Percentiles rank a stretch among this genome's conserved stretches.
Conservation (phyloP, 2,797 vertebrate species). For the Tragelaphus eurycerus region DNA sequence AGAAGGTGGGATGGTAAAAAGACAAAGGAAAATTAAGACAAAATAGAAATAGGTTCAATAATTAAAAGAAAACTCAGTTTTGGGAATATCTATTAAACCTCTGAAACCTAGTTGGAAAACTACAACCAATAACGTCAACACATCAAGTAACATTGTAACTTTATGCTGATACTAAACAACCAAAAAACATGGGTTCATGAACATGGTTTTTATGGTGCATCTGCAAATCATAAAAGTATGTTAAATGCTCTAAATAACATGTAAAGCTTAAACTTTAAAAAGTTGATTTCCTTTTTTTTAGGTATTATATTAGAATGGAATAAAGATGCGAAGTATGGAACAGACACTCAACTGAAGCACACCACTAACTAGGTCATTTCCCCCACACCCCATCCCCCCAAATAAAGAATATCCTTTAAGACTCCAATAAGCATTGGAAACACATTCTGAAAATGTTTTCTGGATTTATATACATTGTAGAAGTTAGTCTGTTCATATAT, state of each 20-base stretch:
- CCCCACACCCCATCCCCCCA: rapidly evolving
- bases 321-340: background rate
- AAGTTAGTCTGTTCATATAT: background rate
- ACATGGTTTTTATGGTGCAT: background rate
- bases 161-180: background rate
- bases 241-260: background rate
- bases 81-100: background rate
- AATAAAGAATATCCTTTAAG: background rate
- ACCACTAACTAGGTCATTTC: background rate
- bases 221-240: background rate
- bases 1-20: background rate
- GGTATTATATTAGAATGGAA: background rate
- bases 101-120: background rate
- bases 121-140: background rate
- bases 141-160: background rate
- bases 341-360: background rate
- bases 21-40: background rate
- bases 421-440: background rate
- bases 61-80: background rate
- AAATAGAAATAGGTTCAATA: background rate
- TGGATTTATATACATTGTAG: background rate
- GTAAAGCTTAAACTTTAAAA: background rate
- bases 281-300: background rate
- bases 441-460: background rate
- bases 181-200: background rate